Conservation (phyloP, 2,888 invertebrate species). For the Geophilus truncorum region DNA sequence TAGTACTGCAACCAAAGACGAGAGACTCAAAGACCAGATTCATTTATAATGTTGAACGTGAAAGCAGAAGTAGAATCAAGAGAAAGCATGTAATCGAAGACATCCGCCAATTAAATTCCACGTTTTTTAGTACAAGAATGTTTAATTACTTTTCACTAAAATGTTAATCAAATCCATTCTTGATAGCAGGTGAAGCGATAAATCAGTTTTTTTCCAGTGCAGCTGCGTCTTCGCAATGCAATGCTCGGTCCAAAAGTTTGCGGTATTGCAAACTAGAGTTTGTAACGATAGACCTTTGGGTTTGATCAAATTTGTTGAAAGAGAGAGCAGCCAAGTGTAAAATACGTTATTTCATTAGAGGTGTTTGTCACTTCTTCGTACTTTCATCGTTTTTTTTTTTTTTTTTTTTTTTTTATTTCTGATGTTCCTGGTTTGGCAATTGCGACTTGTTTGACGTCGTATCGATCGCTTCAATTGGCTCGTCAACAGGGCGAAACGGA, state of each 20-base stretch:
- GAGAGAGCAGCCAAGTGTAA: not conserved
- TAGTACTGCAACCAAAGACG: too few relatives aligned
- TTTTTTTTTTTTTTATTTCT: not conserved
- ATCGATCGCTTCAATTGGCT: constrained; percentile 23
- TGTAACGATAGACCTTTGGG: not conserved
- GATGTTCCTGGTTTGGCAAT: constrained; percentile 25
- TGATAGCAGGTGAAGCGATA: not conserved
- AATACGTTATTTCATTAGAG: constrained; percentile 25
- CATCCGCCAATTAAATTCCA: not conserved
- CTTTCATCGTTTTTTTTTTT: not conserved
- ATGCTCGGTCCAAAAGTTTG: not conserved
- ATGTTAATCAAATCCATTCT: not conserved
- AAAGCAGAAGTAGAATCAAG: too few relatives aligned
- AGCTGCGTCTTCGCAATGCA: not conserved
- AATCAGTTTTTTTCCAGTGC: not conserved
- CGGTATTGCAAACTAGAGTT: not conserved
- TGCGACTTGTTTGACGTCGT: constrained; percentile 21
- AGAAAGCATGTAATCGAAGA: not conserved
- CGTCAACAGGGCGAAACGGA: constrained; percentile 21
- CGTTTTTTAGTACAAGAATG: not conserved
- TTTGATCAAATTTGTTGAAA: constrained; percentile 15
- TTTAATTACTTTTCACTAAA: not conserved
- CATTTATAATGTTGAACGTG: too few relatives aligned
- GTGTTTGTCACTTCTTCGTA: constrained; percentile 12
- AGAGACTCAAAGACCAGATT: too few relatives aligned